phyloP scores from a whole-genome alignment of 1,140 invertebrate species.

The Dryas iulia region DNA sequence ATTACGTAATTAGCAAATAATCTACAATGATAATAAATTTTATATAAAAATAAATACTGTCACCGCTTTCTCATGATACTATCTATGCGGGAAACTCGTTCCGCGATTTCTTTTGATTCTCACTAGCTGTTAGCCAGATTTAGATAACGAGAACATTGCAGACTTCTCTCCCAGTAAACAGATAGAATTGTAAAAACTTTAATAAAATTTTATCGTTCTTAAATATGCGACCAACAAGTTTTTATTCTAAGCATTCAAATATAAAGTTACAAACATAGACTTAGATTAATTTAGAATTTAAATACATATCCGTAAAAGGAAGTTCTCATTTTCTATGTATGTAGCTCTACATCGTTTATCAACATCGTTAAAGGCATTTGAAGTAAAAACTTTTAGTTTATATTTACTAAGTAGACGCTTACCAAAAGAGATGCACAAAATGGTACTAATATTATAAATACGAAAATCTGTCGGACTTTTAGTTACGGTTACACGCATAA shows the following conservation, averaged over 20 bases:
- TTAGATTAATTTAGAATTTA: neutral
- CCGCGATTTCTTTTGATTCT: slow-evolving; percentile 29
- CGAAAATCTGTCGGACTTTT: too few species aligned
- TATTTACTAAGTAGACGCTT: neutral
- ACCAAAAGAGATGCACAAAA: too few species aligned
- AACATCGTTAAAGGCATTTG: neutral
- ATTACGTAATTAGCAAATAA: neutral
- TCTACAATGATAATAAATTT: neutral
- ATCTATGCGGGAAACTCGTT: slow-evolving; percentile 27
- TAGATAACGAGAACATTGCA: slow-evolving; percentile 18
- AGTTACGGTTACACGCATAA: too few species aligned
- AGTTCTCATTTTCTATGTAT: neutral
- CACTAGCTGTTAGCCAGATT: slow-evolving; percentile 23
- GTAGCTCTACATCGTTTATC: neutral
- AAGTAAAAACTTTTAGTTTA: neutral
- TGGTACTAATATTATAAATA: too few species aligned
- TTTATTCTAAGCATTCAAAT: neutral
- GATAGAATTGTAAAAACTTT: neutral
- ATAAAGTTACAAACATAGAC: neutral
- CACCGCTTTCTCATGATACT: slow-evolving; percentile 21
- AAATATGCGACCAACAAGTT: neutral
- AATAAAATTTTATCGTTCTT: neutral
- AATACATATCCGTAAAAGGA: neutral
- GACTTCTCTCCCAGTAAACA: slow-evolving; percentile 2
- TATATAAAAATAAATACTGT: slow-evolving; percentile 8